Percentiles rank a stretch among this genome's conserved stretches.
phyloP scores from a whole-genome alignment of 2,888 invertebrate species.

The Mayetiola destructor region DNA sequence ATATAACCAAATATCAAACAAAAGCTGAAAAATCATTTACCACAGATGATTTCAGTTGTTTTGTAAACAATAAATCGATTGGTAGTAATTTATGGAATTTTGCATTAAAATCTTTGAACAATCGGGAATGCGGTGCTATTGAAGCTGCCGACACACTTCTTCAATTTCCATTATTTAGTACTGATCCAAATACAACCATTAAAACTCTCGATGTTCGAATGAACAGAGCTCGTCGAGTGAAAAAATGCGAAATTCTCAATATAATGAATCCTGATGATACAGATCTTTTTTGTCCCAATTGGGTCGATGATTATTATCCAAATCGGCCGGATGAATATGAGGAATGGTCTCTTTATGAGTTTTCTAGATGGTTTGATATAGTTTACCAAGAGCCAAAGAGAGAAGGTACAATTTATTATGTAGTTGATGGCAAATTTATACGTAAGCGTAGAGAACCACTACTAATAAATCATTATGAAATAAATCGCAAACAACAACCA shows the following conservation, averaged over 20 bases:
- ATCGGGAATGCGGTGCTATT: constrained; percentile 26
- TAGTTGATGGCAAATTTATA: no score
- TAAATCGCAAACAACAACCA: no score
- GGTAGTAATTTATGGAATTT: constrained; percentile 23
- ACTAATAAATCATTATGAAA: no score
- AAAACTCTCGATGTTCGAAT: constrained; percentile 23
- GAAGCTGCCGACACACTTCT: constrained; percentile 26
- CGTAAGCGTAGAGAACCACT: no score
- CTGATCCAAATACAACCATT: constrained; percentile 25
- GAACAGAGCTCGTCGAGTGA: background rate
- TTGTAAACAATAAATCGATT: constrained; percentile 24
- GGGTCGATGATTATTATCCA: constrained; percentile 23
- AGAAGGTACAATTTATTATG: no score
- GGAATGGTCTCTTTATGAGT: no score
- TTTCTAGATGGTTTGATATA: no score
- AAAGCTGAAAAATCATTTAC: constrained; percentile 14
- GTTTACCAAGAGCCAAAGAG: no score
- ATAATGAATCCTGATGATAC: constrained; percentile 23
- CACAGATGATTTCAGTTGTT: constrained; percentile 15
- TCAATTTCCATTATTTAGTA: constrained; percentile 24
- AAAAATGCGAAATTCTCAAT: constrained; percentile 13
- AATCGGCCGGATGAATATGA: constrained; percentile 23
- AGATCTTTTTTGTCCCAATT: constrained; percentile 19
- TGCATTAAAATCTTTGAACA: constrained; percentile 22
- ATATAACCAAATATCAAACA: constrained; percentile 17